Percentiles rank a stretch among this genome's conserved stretches.
Evolutionary conservation across 1,140 invertebrate genomes (phyloP).

Genomic region (Cotesia chilonis): DNA sequence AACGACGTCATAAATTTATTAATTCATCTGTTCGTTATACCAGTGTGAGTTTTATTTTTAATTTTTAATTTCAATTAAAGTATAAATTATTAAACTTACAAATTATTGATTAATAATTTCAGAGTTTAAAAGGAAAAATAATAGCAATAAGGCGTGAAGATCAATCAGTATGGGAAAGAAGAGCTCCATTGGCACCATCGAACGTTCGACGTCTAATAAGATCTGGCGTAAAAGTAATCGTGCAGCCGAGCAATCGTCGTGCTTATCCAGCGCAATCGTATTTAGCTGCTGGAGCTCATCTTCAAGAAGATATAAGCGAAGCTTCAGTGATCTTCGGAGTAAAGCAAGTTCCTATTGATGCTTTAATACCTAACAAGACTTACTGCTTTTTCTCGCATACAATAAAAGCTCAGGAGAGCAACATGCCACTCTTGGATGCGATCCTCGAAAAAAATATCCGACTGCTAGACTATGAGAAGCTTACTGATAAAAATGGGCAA

Average conservation of each 20-base stretch:
- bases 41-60: constrained; percentile 44
- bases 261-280: constrained; percentile 94
- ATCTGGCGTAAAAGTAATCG: constrained; percentile 91
- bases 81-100: neutral
- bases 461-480: constrained; percentile 96
- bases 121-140: constrained; percentile 67
- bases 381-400: constrained; percentile 99
- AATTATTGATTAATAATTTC: constrained; percentile 1
- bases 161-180: constrained; percentile 97
- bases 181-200: constrained; percentile 91
- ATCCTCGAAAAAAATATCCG: constrained; percentile 96
- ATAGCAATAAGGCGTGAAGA: constrained; percentile 91
- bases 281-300: constrained; percentile 76
- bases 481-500: constrained; percentile 88
- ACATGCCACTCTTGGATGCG: constrained; percentile 97
- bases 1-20: constrained; percentile 21
- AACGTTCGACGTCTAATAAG: constrained; percentile 90
- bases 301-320: constrained; percentile 97
- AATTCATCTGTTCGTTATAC: constrained; percentile 39
- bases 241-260: constrained; percentile 96
- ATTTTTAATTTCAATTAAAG: neutral
- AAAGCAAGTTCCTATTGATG: constrained; percentile 95
- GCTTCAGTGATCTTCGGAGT: constrained; percentile 97
- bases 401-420: constrained; percentile 98
- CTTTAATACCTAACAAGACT: constrained; percentile 93